Evolutionary conservation across 2,113 vertebrate species (phyloP).

Genomic region (Scolopax mira): DNA sequence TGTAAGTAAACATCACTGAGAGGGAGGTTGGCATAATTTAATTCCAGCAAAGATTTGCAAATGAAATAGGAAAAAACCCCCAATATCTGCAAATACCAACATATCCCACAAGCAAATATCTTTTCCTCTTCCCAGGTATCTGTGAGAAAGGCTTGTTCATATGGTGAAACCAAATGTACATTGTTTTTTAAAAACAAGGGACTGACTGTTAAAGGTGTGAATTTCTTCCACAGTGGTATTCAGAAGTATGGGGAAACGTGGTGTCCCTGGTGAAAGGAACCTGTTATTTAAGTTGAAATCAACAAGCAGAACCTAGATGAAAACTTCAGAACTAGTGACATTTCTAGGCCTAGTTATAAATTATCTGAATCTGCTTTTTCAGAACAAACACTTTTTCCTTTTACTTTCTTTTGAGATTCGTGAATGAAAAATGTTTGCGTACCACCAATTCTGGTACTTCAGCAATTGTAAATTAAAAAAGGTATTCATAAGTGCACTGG

Average conservation of each 20-base stretch:
- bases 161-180: not conserved
- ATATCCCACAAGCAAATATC: not conserved
- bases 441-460: not conserved
- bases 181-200: not conserved
- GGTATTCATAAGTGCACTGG: not conserved
- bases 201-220: rapidly evolving
- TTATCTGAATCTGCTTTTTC: not conserved
- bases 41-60: not conserved
- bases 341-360: not conserved
- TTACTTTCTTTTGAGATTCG: not conserved
- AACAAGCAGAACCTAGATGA: not conserved
- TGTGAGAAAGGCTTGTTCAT: not conserved
- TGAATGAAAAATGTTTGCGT: not conserved
- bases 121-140: not conserved
- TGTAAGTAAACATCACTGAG: not conserved
- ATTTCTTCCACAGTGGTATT: not conserved
- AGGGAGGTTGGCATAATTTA: not conserved
- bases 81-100: not conserved
- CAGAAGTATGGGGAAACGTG: not conserved
- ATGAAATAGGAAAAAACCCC: not conserved
- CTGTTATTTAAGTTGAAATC: not conserved
- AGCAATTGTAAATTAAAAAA: not conserved
- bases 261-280: not conserved
- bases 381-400: not conserved
- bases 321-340: not conserved